Evolutionary conservation across 2,113 vertebrate genomes (phyloP), one percentile per base, ranked within the genome.

Genomic region (Upupa epops): DNA sequence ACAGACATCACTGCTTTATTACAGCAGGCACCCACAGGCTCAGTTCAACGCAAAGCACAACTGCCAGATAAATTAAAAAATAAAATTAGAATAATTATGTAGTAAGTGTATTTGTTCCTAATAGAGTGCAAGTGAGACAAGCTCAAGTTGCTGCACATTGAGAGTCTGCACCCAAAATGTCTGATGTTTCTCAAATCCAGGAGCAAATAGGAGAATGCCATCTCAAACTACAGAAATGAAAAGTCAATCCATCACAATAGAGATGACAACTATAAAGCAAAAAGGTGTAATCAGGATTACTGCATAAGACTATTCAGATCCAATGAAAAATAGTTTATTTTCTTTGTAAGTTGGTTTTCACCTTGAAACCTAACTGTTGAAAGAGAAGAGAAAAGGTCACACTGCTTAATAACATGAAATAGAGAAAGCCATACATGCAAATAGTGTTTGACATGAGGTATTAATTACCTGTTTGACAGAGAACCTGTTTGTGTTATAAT

Each of bases 381-480:
- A 87, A 88, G 55, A 69, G 16, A 87, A 88, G 55, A 69, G 16
- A 84, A 90, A 78, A 90, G 86, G 80, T 95, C 78, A 89, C 42
- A 31, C 34, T 48, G 54, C 81, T 92, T 83, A 90, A 75, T 82
- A 90, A 48, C 60, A 87, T 25, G 51, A 87, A 82, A 79, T 36
- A 83, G 20, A 64, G 51, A 72, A 90, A 80, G 60, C 52, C 81
- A 34, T n/a, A 70, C 90, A 66, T 13, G 32, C 37, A 95, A 75
- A 83, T 18, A 86, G 75, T 55, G 45, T 78, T 73, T 92, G 81
- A 88, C 84, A 56, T 6, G 11, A 89, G 77, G 55, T 45, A 89
- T 85, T 90, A 94, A 93, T 83, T 83, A 89, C 29, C n/a, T 83
- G 73, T 92, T 55, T 92, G 86, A 64, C 83, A 94, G 52, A 40